These are phyloP conservation scores for Scaptomyza reducta DNA, from an alignment of 2,888 invertebrate genomes.

Conservation along the genomic window DNA sequence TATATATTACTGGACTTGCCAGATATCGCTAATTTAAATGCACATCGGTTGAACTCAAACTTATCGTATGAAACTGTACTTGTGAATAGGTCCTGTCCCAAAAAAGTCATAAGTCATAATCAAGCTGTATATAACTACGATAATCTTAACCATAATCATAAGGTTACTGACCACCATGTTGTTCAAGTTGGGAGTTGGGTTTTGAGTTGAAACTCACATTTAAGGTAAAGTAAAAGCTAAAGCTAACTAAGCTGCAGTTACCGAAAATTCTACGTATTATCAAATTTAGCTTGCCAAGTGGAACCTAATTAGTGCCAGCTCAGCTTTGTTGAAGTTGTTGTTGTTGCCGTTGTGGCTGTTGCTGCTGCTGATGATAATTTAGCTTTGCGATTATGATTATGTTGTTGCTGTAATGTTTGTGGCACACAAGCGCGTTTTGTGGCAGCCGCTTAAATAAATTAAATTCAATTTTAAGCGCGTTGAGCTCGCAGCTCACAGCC, in stretches of 20 bases:
- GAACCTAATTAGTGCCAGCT: conserved; percentile 27
- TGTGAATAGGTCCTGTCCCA: neutral
- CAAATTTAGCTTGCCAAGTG: conserved; percentile 12
- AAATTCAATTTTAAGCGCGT: conserved; percentile 68
- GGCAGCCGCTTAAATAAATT: conserved; percentile 66
- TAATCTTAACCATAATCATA: too few relatives aligned
- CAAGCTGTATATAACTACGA: too few relatives aligned
- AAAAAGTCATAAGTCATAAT: too few relatives aligned
- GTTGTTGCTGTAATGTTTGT: conserved; percentile 15
- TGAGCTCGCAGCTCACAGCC: conserved; percentile 37
- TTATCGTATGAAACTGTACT: neutral
- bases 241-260: too few relatives aligned
- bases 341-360: conserved; percentile 5
- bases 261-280: conserved; percentile 8
- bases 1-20: too few relatives aligned
- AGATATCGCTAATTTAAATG: too few relatives aligned
- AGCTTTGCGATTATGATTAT: conserved; percentile 8
- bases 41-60: neutral
- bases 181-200: too few relatives aligned
- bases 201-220: too few relatives aligned
- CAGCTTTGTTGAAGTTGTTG: neutral
- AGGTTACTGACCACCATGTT: too few relatives aligned
- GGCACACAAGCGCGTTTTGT: conserved; percentile 9
- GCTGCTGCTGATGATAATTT: conserved; percentile 7
- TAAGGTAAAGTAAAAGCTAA: too few relatives aligned